Base-by-base conservation (phyloP, 1,140 invertebrate species). In the Ceratoteleas bidentatus region DNA sequence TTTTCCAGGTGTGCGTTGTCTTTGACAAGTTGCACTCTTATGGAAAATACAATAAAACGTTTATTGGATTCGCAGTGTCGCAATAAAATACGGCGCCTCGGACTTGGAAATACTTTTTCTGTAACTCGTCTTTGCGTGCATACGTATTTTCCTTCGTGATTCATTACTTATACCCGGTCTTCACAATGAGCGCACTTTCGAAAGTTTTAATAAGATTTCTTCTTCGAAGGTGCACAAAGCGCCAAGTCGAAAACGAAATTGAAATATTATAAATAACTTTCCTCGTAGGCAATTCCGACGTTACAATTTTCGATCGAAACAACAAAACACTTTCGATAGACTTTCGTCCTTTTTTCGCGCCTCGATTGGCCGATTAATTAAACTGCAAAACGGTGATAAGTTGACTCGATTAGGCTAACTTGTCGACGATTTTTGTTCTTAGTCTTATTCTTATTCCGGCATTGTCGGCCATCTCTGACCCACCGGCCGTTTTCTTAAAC, bases 371-470 rank as follows among this genome's bases (percentile, higher is more conserved):
- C 49, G 6, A 56, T 5, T 36, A 6, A 32, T 56, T 34, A 38
- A 56, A 56, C 8, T 7, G 33, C 36, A 36, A 52, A 61, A 49
- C 15, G 24, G 1, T 4, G 24, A 24, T 2, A 24, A 61, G 16
- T 34, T 49, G 49, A 61, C 45, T 47, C 14, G 10, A 43, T 49
- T 61, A 4, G 7, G 5, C 14, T 69, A 69, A 50, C 50, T 58
- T 36, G 54, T 36, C 15, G 15, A 69, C 13, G 43, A 49, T 15
- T 52, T 52, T 73, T 56, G 50, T 73, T 62, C 43, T 34, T 64
- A 57, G 56, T 73, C 58, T 58, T 74, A 74, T 58, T 74, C 60
- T 58, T 65, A 65, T 43, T 38, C 43, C 4, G 13, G 11, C 13
- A 64, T 56, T 62, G 52, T 74, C 34, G 6, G 15, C 11, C 64